Base-by-base conservation (phyloP, 2,888 invertebrate species). In the Papilio protenor region DNA sequence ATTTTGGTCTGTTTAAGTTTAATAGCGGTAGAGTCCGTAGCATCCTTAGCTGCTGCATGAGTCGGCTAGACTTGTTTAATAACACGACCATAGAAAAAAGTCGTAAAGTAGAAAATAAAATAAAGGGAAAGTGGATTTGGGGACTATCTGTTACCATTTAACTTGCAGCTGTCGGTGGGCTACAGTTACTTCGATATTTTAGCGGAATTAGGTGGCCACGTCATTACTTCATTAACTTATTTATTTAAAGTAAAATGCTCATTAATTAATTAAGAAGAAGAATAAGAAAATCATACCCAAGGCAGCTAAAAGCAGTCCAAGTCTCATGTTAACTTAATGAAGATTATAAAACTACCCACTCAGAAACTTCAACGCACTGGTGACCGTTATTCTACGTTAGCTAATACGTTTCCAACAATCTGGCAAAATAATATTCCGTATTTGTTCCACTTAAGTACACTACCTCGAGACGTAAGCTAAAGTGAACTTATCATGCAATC, bases 401-500 rank as follows among this genome's bases (percentile, higher is more conserved):
- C 21, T 74, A 45, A 18, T 72, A 61, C 23, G 59, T 75, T 74
- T 59, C 18, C 23, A 27, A 57, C 27, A 33, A 64, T 69, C 23
- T 72, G 45, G 23, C 55, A 49, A 61, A 79, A 61, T 78, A 76
- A 76, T 79, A 75, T 79, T 77, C 74, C 61, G 77, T 78, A 45
- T 74, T 76, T 71, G 61, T 73, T 78, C 71, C 78, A 55, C 66
- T 52, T 55, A 74, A 71, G 79, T 64, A 75, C 45, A 66, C 85
- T 80, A 83, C 81, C 79, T 83, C 81, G 84, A 87, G 86, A 85
- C 84, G 82, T 85, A 86, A 85, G 85, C 84, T 87, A 87, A 86
- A 90, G 89, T 91, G 89, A 89, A 88, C 85, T 86, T 88, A 90
- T 85, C 88, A 87, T 88, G 87, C 86, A 85, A 85, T 85, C 86